Evolutionary conservation across 1,140 invertebrate species (phyloP).

Genomic region (Drosophila jambulina): DNA sequence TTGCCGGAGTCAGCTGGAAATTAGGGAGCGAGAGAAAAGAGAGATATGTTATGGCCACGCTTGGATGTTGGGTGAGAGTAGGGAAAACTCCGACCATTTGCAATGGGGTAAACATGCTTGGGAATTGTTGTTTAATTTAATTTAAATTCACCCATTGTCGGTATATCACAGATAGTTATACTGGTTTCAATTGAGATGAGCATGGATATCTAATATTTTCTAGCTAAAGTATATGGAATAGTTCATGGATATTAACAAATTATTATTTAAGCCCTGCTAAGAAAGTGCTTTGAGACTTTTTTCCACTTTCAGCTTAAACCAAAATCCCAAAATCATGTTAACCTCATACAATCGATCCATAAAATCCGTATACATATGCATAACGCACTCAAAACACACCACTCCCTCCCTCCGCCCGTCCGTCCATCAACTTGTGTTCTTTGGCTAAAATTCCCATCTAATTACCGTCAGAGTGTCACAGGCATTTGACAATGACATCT

Average conservation of each 20-base stretch:
- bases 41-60: slow-evolving; percentile 7
- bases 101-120: slow-evolving; percentile 4
- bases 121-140: slow-evolving; percentile 14
- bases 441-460: slow-evolving; percentile 46
- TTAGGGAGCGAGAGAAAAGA: slow-evolving; percentile 20
- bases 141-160: neutral
- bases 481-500: slow-evolving; percentile 56
- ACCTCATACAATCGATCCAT: slow-evolving; percentile 3
- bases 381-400: slow-evolving; percentile 28
- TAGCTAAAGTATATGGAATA: no score
- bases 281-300: no score
- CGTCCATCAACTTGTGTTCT: slow-evolving; percentile 4
- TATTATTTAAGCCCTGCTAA: no score
- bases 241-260: no score
- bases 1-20: slow-evolving; percentile 36
- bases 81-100: neutral
- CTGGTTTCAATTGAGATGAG: neutral
- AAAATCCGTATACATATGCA: slow-evolving; percentile 35
- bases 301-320: neutral
- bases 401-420: neutral
- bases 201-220: no score
- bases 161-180: neutral
- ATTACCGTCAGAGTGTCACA: slow-evolving; percentile 58
- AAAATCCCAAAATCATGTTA: neutral
- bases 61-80: no score